Evolutionary conservation across 1,140 invertebrate species (phyloP).

Genomic region (Hesperophylax magnus): DNA sequence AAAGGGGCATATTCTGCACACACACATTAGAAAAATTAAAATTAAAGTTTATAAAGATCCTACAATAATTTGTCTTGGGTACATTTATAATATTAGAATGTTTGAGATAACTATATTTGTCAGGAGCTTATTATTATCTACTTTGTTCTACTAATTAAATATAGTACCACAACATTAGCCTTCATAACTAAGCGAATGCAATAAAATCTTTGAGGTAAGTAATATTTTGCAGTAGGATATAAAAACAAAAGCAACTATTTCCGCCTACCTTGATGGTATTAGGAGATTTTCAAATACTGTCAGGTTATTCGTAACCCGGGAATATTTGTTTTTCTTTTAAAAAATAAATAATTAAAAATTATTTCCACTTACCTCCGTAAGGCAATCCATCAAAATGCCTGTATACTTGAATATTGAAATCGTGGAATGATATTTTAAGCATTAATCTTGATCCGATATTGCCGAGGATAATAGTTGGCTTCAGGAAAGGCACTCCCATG

Average conservation of each 20-base stretch:
- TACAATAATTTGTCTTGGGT: too few species aligned
- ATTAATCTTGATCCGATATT: constrained; percentile 64
- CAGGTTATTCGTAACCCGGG: too few species aligned
- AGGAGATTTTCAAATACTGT: too few species aligned
- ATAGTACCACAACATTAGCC: neutral
- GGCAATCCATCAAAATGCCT: constrained; percentile 66
- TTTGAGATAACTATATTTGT: too few species aligned
- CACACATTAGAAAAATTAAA: too few species aligned
- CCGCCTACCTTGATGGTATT: neutral
- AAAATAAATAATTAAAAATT: neutral
- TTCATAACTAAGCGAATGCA: neutral
- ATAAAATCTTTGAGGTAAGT: neutral
- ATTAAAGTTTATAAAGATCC: too few species aligned
- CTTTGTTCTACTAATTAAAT: too few species aligned
- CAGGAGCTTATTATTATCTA: too few species aligned
- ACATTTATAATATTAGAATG: too few species aligned
- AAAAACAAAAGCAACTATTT: neutral
- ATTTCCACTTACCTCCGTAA: constrained; percentile 63
- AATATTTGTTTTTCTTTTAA: too few species aligned
- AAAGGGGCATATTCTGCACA: too few species aligned
- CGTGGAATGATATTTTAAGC: constrained; percentile 65
- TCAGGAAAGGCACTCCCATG: constrained; percentile 63
- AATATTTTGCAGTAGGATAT: neutral
- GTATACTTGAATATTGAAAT: constrained; percentile 66
- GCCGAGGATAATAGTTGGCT: constrained; percentile 65